Percentiles rank a stretch among this genome's conserved stretches.
These are phyloP conservation scores for Charanyca ferruginea DNA, from an alignment of 2,888 invertebrate species.

Conservation along the genomic window DNA sequence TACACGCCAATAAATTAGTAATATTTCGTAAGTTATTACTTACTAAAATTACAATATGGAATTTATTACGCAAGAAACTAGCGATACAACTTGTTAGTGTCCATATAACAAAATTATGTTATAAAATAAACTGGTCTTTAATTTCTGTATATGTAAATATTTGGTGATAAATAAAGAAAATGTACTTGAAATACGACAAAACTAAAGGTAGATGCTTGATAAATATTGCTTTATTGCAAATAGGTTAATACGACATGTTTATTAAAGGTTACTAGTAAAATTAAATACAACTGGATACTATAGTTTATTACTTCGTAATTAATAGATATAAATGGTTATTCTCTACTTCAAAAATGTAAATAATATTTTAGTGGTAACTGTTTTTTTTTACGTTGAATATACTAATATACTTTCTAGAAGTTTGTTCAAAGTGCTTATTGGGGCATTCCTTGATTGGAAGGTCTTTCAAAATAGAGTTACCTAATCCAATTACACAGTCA, in stretches of 20 bases:
- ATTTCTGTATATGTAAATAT: slow-evolving; percentile 49
- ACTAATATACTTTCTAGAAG: no score
- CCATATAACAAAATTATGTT: slow-evolving; percentile 22
- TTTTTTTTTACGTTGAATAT: no score
- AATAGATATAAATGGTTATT: slow-evolving; percentile 9
- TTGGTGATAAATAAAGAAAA: slow-evolving; percentile 47
- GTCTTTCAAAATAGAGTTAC: neutral
- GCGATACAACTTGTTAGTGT: neutral
- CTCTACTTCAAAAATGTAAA: neutral
- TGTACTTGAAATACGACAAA: slow-evolving; percentile 20
- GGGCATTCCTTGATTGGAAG: neutral
- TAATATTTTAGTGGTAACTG: neutral
- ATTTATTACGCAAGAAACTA: slow-evolving; percentile 37
- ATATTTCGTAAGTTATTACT: slow-evolving; percentile 28
- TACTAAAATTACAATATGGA: slow-evolving; percentile 26
- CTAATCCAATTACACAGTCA: slow-evolving; percentile 24
- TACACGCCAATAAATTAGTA: no score
- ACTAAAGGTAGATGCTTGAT: slow-evolving; percentile 15
- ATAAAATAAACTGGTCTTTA: slow-evolving; percentile 34
- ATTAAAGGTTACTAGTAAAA: slow-evolving; percentile 23
- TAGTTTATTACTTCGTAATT: slow-evolving; percentile 1
- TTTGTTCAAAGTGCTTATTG: slow-evolving; percentile 25
- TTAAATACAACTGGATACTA: slow-evolving; percentile 14
- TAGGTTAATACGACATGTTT: slow-evolving; percentile 46
- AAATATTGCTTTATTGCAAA: slow-evolving; percentile 40